phyloP scores from a whole-genome alignment of 2,797 vertebrate species.

The Danio choprae region DNA sequence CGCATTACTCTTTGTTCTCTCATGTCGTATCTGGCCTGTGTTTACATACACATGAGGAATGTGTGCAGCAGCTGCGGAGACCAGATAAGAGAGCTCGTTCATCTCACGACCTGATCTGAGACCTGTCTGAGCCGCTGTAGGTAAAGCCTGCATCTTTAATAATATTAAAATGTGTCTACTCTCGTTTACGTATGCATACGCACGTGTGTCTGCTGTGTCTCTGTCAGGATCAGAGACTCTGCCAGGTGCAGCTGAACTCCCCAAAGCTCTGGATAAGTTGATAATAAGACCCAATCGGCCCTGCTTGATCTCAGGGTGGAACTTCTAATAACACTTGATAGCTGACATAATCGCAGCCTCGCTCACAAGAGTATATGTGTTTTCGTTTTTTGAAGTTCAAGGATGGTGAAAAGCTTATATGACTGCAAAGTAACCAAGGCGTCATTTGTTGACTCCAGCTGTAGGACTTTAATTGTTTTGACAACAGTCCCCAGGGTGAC shows the following conservation, averaged over 20 bases:
- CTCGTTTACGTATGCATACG: constrained; percentile 34
- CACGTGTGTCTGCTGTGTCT: constrained; percentile 24
- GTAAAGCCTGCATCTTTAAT: constrained; percentile 21
- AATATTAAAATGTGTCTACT: constrained; percentile 24
- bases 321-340: constrained; percentile 28
- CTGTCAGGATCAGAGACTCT: constrained; percentile 48
- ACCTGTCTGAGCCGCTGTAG: constrained; percentile 14
- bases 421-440: not conserved
- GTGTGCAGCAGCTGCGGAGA: constrained; percentile 31
- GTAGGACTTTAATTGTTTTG: constrained; percentile 4
- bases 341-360: constrained; percentile 10
- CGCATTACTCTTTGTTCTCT: constrained; percentile 22
- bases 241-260: constrained; percentile 43
- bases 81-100: constrained; percentile 28
- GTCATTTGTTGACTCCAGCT: not conserved
- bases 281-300: constrained; percentile 16
- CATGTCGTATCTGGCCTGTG: not conserved
- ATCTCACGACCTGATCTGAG: constrained; percentile 19
- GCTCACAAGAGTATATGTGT: not conserved
- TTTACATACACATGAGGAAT: constrained; percentile 20
- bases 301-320: constrained; percentile 24
- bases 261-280: constrained; percentile 18
- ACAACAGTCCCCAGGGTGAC: not conserved
- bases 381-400: not conserved
- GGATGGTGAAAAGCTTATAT: not conserved